Conservation (phyloP, 1,140 invertebrate species). For the Conus betulinus region DNA sequence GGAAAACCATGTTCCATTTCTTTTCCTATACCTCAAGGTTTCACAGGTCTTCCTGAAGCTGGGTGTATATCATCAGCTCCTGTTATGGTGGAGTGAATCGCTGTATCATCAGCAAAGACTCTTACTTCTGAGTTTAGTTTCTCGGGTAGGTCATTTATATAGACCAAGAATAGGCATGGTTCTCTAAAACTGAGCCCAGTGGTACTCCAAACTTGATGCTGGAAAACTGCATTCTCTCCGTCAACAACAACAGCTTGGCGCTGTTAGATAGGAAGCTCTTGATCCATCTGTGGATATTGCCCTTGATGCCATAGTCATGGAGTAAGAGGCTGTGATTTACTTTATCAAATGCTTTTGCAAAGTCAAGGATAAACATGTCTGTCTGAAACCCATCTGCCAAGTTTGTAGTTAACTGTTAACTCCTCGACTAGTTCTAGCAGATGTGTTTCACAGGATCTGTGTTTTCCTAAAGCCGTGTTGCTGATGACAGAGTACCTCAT, state of each 20-base stretch:
- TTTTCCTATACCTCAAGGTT: not conserved
- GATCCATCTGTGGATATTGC: constrained; percentile 35
- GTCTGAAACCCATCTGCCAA: constrained; percentile 4
- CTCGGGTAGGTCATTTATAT: no score
- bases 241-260: constrained; percentile 38
- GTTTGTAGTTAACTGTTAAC: not conserved
- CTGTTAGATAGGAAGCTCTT: constrained; percentile 27
- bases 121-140: no score
- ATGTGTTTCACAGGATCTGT: no score
- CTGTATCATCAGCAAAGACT: no score
- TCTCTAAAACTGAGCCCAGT: no score
- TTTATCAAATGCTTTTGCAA: constrained; percentile 43
- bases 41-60: no score
- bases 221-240: constrained; percentile 25
- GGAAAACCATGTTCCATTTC: not conserved
- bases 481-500: not conserved
- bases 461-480: constrained; percentile 40
- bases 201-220: no score
- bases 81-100: no score
- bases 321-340: constrained; percentile 36
- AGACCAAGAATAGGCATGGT: no score
- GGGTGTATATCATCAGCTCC: no score
- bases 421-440: not conserved
- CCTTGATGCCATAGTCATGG: constrained; percentile 36
- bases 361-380: no score